Percentiles rank a stretch among this genome's conserved stretches.
phyloP scores from a whole-genome alignment of 2,888 invertebrate genomes.

The Melitaea athalia region DNA sequence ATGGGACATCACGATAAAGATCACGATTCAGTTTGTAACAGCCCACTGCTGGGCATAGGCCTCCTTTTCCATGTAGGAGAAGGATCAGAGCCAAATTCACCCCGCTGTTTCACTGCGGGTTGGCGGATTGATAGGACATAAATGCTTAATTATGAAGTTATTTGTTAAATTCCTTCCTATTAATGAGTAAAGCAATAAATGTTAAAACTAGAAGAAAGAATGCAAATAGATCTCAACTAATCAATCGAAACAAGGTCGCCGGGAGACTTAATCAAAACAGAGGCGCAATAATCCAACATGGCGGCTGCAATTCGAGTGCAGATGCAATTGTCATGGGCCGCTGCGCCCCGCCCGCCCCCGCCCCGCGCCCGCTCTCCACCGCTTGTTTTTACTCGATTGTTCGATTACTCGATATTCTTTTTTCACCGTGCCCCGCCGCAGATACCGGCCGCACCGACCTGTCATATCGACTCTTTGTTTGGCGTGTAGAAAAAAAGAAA shows the following conservation, averaged over 20 bases:
- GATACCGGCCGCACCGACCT: constrained; percentile 73
- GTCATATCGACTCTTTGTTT: constrained; percentile 79
- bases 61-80: no score
- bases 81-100: no score
- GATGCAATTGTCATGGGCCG: constrained; percentile 79
- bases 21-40: no score
- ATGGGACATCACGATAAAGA: no score
- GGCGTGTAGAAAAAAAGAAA: constrained; percentile 67
- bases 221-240: constrained; percentile 23
- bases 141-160: no score
- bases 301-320: constrained; percentile 68
- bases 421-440: constrained; percentile 67
- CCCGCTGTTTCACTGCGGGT: no score
- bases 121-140: no score
- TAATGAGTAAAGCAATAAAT: background rate
- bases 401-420: constrained; percentile 75
- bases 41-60: no score
- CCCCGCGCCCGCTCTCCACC: constrained; percentile 52
- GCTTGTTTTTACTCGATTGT: constrained; percentile 77
- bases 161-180: background rate
- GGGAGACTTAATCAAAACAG: constrained; percentile 68
- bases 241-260: constrained; percentile 52
- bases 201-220: background rate
- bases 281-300: constrained; percentile 75
- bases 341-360: constrained; percentile 45